Evolutionary conservation across 2,888 invertebrate species (phyloP).

Genomic region (Eupelmus urozonus): DNA sequence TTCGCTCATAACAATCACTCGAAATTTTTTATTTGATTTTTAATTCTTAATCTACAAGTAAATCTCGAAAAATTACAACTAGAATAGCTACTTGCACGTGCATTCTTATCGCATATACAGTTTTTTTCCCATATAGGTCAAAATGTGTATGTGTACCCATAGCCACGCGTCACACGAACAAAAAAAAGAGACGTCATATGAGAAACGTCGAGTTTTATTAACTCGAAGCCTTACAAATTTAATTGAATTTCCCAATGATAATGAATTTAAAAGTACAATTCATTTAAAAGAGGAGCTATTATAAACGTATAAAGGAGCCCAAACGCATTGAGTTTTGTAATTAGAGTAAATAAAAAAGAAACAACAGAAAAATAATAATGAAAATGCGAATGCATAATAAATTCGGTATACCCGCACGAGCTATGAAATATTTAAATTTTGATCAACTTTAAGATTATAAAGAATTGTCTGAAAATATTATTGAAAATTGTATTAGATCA

Average conservation of each 20-base stretch:
- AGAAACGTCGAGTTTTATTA: conserved; percentile 30
- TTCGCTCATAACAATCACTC: background rate
- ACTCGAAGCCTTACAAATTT: background rate
- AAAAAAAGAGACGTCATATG: background rate
- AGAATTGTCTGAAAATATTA: no score
- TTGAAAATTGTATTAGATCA: no score
- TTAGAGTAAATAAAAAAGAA: background rate
- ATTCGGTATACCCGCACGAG: background rate
- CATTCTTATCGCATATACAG: background rate
- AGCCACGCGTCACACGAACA: background rate
- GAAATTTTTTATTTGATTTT: conserved; percentile 22
- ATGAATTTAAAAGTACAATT: conserved; percentile 29
- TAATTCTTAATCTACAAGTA: background rate
- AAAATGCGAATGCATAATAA: background rate
- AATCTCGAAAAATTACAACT: background rate
- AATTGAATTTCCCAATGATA: conserved; percentile 35
- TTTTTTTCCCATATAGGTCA: no score
- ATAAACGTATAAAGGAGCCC: background rate
- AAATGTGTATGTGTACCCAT: no score
- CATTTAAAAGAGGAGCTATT: conserved; percentile 21
- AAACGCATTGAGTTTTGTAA: background rate
- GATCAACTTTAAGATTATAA: background rate
- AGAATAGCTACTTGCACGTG: background rate
- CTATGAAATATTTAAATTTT: background rate
- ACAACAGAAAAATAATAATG: background rate